Evolutionary conservation across 2,797 vertebrate species (phyloP).

Genomic region (Echeneis naucrates): DNA sequence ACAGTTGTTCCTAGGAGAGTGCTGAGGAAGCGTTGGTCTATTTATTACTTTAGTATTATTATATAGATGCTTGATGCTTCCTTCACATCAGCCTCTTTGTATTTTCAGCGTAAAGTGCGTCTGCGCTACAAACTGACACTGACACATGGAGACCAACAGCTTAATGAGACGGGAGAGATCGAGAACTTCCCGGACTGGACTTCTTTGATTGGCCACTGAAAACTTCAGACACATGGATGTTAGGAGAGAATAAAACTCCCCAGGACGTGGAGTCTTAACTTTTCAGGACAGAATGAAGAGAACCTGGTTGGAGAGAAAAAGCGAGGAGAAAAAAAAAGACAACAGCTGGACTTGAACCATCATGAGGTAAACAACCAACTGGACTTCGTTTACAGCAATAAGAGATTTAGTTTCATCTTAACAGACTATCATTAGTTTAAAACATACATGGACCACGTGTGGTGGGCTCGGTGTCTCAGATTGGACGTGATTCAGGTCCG

Average conservation of each 20-base stretch:
- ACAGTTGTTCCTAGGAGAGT: too few species aligned
- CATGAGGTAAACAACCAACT: not conserved
- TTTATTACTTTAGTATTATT: too few species aligned
- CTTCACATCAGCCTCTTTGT: not conserved
- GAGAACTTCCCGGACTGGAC: conserved; percentile 84
- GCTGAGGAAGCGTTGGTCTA: too few species aligned
- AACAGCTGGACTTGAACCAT: not conserved
- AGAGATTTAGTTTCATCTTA: not conserved
- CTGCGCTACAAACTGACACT: conserved; percentile 87
- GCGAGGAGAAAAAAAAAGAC: not conserved
- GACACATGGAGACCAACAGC: conserved; percentile 78
- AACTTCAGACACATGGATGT: not conserved
- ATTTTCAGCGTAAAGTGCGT: conserved; percentile 80
- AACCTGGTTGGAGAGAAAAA: not conserved
- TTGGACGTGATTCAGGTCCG: not conserved
- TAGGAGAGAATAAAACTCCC: not conserved
- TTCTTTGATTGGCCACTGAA: conserved; percentile 66
- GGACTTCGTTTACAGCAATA: too few species aligned
- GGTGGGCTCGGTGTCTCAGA: too few species aligned
- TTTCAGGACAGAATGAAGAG: not conserved
- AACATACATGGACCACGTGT: too few species aligned
- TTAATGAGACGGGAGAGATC: conserved; percentile 83
- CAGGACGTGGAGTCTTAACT: not conserved
- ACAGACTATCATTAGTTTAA: not conserved
- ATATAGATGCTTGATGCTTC: too few species aligned